These are phyloP conservation scores for Trinectes maculatus DNA, from an alignment of 2,113 vertebrate species.

Conservation along the genomic window DNA sequence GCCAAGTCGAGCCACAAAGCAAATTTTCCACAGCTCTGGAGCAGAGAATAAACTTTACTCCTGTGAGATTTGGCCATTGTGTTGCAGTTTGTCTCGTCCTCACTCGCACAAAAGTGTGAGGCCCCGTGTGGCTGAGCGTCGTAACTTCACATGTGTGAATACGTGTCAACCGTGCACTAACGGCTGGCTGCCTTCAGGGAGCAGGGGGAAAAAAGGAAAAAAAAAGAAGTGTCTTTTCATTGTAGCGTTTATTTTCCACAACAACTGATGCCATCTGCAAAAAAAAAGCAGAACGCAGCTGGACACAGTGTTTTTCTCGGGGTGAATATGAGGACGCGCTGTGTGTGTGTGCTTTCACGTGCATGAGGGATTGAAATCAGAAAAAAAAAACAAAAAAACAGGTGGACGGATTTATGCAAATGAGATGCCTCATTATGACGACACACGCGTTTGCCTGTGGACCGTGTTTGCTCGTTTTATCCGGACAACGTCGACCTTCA, in stretches of 20 bases:
- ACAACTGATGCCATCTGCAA: background rate
- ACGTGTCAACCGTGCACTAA: constrained; percentile 15
- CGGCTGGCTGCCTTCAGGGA: constrained; percentile 21
- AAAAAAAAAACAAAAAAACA: constrained; percentile 32
- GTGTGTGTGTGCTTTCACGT: constrained; percentile 28
- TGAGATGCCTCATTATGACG: constrained; percentile 10
- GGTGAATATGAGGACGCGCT: no score
- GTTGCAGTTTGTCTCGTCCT: background rate
- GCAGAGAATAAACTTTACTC: background rate
- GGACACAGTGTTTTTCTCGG: no score
- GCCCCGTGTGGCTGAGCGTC: constrained; percentile 11
- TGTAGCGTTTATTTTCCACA: background rate
- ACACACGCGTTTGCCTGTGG: background rate
- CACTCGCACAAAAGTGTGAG: background rate
- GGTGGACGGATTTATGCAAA: constrained; percentile 41
- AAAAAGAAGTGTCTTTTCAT: background rate
- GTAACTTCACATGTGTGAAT: constrained; percentile 15
- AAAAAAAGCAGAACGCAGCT: constrained; percentile 10
- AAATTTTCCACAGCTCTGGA: background rate
- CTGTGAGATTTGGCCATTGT: constrained; percentile 2
- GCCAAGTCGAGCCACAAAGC: background rate
- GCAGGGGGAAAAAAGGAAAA: no score
- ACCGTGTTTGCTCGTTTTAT: constrained; percentile 5
- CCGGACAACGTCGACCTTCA: constrained; percentile 29
- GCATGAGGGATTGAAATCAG: constrained; percentile 10